A percentile compares a stretch with the other conserved stretches of the same genome.
Evolutionary conservation across 2,113 vertebrate species (phyloP).

Genomic region (Gallinago undulata): DNA sequence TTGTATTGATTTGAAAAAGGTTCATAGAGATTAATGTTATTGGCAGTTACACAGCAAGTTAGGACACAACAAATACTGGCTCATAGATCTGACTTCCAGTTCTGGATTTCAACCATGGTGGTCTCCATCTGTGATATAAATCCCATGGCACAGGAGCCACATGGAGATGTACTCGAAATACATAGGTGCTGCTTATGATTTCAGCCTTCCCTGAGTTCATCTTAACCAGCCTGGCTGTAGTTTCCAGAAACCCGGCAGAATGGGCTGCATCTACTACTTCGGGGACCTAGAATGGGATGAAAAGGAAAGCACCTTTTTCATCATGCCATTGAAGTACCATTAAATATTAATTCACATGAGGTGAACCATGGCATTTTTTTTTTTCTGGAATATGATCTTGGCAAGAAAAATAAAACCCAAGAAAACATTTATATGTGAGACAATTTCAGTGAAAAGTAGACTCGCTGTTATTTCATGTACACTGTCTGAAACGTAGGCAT

Average conservation of each 20-base stretch:
- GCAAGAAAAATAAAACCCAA: background rate
- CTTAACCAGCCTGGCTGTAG: background rate
- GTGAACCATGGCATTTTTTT: background rate
- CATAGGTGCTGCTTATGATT: background rate
- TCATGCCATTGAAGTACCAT: background rate
- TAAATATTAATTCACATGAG: background rate
- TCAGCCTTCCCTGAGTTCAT: background rate
- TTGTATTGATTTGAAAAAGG: background rate
- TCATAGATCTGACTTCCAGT: background rate
- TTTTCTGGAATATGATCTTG: background rate
- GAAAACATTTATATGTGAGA: background rate
- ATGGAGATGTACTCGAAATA: background rate
- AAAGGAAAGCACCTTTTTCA: background rate
- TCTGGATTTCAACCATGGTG: background rate
- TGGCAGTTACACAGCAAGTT: background rate
- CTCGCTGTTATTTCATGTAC: background rate
- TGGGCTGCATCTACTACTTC: background rate
- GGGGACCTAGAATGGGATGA: background rate
- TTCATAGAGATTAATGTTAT: background rate
- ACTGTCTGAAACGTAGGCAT: background rate
- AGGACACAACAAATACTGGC: background rate
- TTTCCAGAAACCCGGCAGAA: background rate
- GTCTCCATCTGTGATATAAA: background rate
- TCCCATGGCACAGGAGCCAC: background rate
- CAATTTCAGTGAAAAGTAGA: background rate